These are phyloP conservation scores for Rhinoderma darwinii DNA, from an alignment of 2,113 vertebrate species.

Conservation along the genomic window DNA sequence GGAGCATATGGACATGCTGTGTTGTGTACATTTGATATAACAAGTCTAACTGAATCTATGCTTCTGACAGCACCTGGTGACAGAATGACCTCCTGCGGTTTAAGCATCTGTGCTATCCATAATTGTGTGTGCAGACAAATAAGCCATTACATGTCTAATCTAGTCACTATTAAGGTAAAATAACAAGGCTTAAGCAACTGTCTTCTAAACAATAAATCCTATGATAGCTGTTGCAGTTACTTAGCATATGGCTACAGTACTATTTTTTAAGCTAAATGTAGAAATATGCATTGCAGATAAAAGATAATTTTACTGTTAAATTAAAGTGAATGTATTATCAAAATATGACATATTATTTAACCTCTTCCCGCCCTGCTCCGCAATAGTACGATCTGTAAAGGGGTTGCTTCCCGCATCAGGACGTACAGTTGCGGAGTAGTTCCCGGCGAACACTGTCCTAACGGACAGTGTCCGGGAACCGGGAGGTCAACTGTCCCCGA, in stretches of 20 bases:
- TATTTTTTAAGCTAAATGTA: background rate
- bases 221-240: background rate
- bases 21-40: slow-evolving; percentile 57
- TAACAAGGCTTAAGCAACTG: slow-evolving; percentile 64
- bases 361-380: too few species aligned
- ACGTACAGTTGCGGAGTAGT: too few species aligned
- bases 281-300: background rate
- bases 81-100: slow-evolving; percentile 67
- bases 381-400: too few species aligned
- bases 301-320: background rate
- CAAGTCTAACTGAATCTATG: slow-evolving; percentile 64
- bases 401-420: too few species aligned
- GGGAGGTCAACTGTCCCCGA: too few species aligned
- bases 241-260: background rate
- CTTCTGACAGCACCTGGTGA: slow-evolving; percentile 64
- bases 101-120: slow-evolving; percentile 65
- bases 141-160: slow-evolving; percentile 62
- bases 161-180: slow-evolving; percentile 60
- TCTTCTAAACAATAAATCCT: slow-evolving; percentile 60
- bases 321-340: too few species aligned
- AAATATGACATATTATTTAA: too few species aligned
- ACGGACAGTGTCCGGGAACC: too few species aligned
- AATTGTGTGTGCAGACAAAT: slow-evolving; percentile 54
- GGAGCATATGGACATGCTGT: slow-evolving; percentile 46
- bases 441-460: too few species aligned